Conservation (phyloP, 2,888 invertebrate species). For the Philopedon plagiatum region DNA sequence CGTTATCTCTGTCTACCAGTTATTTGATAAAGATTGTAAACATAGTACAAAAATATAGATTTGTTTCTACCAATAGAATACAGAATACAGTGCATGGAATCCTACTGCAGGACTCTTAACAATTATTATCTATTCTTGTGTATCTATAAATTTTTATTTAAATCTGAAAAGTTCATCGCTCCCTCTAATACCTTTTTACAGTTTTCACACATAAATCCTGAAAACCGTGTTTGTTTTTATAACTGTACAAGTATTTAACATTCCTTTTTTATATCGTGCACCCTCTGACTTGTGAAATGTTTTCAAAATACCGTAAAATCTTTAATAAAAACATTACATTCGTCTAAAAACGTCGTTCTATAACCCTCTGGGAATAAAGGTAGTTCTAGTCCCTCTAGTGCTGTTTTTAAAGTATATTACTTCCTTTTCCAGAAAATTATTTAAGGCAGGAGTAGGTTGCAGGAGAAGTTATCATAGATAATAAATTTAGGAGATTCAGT, state of each 20-base stretch:
- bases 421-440: too few relatives aligned
- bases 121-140: too few relatives aligned
- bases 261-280: conserved; percentile 59
- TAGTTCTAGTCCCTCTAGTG: not conserved
- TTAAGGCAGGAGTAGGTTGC: too few relatives aligned
- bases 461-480: too few relatives aligned
- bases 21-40: too few relatives aligned
- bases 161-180: not conserved
- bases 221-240: conserved; percentile 34
- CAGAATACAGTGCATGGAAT: too few relatives aligned
- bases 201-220: conserved; percentile 36
- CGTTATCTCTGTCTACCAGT: too few relatives aligned
- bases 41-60: too few relatives aligned
- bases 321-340: conserved; percentile 50
- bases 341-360: not conserved
- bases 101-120: too few relatives aligned
- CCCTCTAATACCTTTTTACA: conserved; percentile 7
- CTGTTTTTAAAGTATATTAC: not conserved
- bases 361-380: conserved; percentile 2
- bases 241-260: conserved; percentile 48
- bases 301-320: conserved; percentile 24
- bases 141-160: too few relatives aligned
- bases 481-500: too few relatives aligned
- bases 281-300: conserved; percentile 55
- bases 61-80: too few relatives aligned